phyloP scores from a whole-genome alignment of 1,140 invertebrate genomes.

The Mamestra configurata region DNA sequence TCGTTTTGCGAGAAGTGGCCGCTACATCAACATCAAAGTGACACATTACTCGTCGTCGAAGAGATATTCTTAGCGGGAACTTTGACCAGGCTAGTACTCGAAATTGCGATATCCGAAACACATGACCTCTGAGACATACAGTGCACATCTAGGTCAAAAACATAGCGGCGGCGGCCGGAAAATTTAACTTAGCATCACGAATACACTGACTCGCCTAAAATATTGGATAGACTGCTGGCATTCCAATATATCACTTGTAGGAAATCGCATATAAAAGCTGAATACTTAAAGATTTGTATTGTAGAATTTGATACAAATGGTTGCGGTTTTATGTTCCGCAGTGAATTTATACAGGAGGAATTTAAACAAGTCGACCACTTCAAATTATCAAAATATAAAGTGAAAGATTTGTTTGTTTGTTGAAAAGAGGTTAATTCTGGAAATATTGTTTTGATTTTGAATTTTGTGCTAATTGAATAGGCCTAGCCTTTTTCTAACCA shows the following conservation, averaged over 20 bases:
- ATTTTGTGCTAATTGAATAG: no score
- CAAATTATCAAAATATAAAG: no score
- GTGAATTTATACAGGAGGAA: no score
- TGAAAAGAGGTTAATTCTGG: no score
- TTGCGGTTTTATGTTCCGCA: neutral
- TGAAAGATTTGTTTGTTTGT: no score
- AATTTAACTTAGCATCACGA: constrained; percentile 21
- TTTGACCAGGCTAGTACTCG: constrained; percentile 21
- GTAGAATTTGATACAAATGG: constrained; percentile 1
- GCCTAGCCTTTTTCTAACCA: no score
- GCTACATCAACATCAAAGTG: neutral
- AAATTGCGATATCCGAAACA: constrained; percentile 35
- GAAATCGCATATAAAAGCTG: neutral
- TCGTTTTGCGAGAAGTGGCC: neutral
- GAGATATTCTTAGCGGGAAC: constrained; percentile 25
- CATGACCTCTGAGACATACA: constrained; percentile 23
- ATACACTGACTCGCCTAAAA: constrained; percentile 5
- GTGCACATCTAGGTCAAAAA: constrained; percentile 41
- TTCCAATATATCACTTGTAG: constrained; percentile 9
- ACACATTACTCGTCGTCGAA: constrained; percentile 5
- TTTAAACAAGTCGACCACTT: no score
- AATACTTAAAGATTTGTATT: no score
- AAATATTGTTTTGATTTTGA: no score
- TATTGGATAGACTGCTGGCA: neutral
- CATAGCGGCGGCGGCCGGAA: constrained; percentile 1